Evolutionary conservation across 2,888 invertebrate species (phyloP), one percentile per base, ranked within the genome.

Genomic region (Parnassius mnemosyne): DNA sequence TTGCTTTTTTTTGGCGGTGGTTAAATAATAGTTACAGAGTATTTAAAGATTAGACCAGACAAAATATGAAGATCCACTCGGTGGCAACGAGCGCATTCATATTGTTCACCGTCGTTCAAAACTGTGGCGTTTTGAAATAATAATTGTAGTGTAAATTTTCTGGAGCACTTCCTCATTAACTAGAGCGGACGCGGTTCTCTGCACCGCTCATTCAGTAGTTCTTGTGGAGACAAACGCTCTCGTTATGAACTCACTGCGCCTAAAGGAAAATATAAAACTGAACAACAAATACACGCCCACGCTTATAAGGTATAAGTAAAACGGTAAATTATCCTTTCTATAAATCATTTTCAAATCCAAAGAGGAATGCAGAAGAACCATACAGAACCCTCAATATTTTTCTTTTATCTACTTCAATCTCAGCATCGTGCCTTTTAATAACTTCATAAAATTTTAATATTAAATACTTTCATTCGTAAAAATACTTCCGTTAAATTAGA

Each of bases 131-230:
- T 85, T 80, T 78, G 79, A 83, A 84, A 87, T 77, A 75, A 81
- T 84, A 84, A 85, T 84, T 80, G 79, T 75, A 71, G 71, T 73
- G 74, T 78, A 76, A 80, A 83, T 84, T 86, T 89, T 89, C 83
- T 90, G 81, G 89, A 87, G 82, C 89, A 85, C 83, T 90, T 89
- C 89, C 89, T 89, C 84, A 87, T 91, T 89, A 87, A 83, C 82
- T 72, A 74, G 78, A 76, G 76, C 81, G 78, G 78, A 75, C 76
- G 70, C 75, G 75, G 73, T 77, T 79, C 81, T 83, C 76, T 78
- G 60, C 62, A 70, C 63, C 68, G 76, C 69, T 70, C 70, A 73
- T 74, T 70, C 69, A 71, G 69, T 75, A 68, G 72, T 70, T 73
- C 65, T 65, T 70, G 65, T 68, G 67, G 70, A 75, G 72, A 83